Conservation (phyloP, 92 coral and sea anemone genomes). For the Epizoanthus stellaris region DNA sequence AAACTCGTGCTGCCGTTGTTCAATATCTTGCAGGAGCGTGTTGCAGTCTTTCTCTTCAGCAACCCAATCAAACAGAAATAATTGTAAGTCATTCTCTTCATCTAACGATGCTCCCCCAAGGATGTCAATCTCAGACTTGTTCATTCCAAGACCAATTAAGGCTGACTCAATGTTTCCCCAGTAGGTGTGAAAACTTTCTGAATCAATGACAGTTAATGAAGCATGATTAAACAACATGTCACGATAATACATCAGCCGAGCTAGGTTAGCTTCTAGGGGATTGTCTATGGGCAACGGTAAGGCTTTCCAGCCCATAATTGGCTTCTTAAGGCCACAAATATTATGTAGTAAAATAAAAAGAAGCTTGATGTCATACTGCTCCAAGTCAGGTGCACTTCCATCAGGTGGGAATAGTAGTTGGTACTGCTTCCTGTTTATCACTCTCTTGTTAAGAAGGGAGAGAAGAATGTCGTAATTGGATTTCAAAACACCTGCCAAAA, state of each 20-base stretch:
- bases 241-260: conserved; percentile 3
- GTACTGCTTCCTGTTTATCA: conserved; percentile 20
- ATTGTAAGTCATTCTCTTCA: background rate
- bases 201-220: background rate
- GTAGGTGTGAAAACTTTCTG: background rate
- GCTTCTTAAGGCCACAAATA: conserved; percentile 21
- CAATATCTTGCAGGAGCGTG: background rate
- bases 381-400: background rate
- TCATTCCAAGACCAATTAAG: background rate
- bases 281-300: background rate
- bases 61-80: conserved; percentile 14
- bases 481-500: background rate
- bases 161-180: background rate
- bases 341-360: background rate
- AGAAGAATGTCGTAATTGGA: background rate
- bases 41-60: background rate
- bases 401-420: conserved; percentile 1
- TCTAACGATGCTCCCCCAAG: background rate
- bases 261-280: conserved; percentile 20
- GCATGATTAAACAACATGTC: background rate
- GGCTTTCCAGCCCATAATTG: background rate
- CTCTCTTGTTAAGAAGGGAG: background rate
- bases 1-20: background rate
- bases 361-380: conserved; percentile 1
- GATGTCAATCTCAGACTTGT: background rate